These are phyloP conservation scores for Pseudoatta argentina DNA, from an alignment of 1,140 invertebrate genomes.

Conservation along the genomic window DNA sequence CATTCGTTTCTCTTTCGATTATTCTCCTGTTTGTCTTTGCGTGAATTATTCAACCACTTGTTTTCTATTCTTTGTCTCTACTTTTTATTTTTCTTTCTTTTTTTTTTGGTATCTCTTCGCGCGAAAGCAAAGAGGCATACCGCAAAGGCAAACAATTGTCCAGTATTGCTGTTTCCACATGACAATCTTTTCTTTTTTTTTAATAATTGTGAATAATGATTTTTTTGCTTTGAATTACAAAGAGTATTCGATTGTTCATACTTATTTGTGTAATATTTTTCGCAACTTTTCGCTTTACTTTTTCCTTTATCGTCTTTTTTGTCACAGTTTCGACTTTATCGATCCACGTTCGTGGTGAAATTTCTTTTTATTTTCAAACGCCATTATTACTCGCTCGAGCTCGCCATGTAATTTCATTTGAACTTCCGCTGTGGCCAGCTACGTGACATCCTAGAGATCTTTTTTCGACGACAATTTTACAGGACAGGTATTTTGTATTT, in stretches of 20 bases:
- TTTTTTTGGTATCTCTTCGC: neutral
- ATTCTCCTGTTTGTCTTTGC: constrained; percentile 47
- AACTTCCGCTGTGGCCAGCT: constrained; percentile 70
- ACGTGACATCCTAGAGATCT: constrained; percentile 66
- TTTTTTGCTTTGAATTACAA: neutral
- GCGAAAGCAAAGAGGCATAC: neutral
- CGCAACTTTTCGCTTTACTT: constrained; percentile 20
- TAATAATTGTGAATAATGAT: neutral
- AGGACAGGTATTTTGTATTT: constrained; percentile 44
- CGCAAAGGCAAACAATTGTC: neutral
- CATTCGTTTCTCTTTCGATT: constrained; percentile 47
- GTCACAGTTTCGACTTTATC: constrained; percentile 48
- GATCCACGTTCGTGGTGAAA: constrained; percentile 36
- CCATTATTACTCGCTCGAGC: constrained; percentile 58
- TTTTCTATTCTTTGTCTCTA: constrained; percentile 16
- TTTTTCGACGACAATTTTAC: constrained; percentile 56
- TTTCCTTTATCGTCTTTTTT: neutral
- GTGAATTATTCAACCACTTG: constrained; percentile 47
- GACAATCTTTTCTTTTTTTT: neutral
- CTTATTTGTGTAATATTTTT: neutral
- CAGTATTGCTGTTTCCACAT: neutral
- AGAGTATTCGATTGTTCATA: neutral
- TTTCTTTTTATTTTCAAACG: constrained; percentile 57
- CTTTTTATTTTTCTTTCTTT: neutral
- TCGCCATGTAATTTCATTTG: constrained; percentile 58